Base-by-base conservation (phyloP, 2,113 vertebrate genomes). In the Hydropotes inermis region DNA sequence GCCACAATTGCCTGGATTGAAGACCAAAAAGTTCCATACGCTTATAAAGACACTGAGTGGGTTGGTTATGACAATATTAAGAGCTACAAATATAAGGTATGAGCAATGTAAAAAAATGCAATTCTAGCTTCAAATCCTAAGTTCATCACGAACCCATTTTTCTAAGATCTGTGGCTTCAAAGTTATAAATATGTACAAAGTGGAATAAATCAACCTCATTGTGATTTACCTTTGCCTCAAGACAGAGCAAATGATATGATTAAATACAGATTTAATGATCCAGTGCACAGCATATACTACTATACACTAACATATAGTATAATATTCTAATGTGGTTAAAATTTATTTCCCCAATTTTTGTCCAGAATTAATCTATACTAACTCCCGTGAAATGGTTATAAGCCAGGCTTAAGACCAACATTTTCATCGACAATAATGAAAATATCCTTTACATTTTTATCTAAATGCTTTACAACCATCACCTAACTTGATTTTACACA, bases 41-140 rank as follows among this genome's bases (percentile, higher is more conserved):
- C 99, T 92, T 85, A 60, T 60, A 99, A 99, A 92, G 25, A 99
- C 99, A 98, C 82, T 28, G 98, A 99, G 88, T 99, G 99, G 99
- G 99, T 99, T 19, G 99, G 99, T 91, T 99, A 99, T 85, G 99
- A 99, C 97, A 99, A 55, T 78, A 97, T 7, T 52, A 94, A 99
- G 36, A 99, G 99, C 97, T 99, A 96, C 90, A 96, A 98, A 5
- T 98, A 15, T 74, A 99, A 99, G 98, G 99, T 99, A 97, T 70
- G 84, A 76, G 52, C 60, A 55, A 30, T 33, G 13, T 28, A 67
- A 79, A 89, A 81, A 89, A 57, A 39, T 19, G 3, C 33, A 54
- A 52, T 43, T 39, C 27, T 95, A n/a, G 33, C 60, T 84, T 58
- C 30, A 19, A 90, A 84, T 39, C 76, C 27, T 57, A 54, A 16